Percentiles rank a stretch among this genome's conserved stretches.
phyloP scores from a whole-genome alignment of 2,113 vertebrate genomes.

The Vidua chalybeata region DNA sequence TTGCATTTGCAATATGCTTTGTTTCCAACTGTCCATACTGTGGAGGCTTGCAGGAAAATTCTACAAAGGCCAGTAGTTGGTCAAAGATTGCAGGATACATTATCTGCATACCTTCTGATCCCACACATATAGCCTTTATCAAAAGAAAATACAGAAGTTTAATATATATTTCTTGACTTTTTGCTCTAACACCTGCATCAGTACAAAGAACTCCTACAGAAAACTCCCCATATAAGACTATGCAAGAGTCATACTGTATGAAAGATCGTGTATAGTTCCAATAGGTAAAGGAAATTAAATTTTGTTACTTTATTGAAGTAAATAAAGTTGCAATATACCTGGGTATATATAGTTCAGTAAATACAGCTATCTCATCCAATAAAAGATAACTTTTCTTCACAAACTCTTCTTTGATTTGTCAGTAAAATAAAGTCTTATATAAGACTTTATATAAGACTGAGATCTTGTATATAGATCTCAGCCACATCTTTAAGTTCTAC shows the following conservation, averaged over 20 bases:
- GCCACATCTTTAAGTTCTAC: background rate
- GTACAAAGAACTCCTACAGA: background rate
- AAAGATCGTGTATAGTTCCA: background rate
- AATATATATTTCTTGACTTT: background rate
- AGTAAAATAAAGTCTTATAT: background rate
- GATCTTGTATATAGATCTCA: background rate
- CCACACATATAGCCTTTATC: constrained; percentile 92
- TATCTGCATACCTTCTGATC: constrained; percentile 96
- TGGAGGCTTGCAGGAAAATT: constrained; percentile 98
- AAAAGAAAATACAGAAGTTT: background rate
- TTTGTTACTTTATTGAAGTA: background rate
- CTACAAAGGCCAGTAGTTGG: constrained; percentile 94
- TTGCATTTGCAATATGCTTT: constrained; percentile 98
- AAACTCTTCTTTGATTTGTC: background rate
- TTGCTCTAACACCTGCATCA: background rate
- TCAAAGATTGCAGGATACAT: constrained; percentile 99
- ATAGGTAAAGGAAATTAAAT: background rate
- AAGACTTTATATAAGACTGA: background rate
- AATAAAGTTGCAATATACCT: background rate
- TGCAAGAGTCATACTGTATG: background rate
- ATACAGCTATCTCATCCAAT: background rate
- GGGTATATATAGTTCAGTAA: background rate
- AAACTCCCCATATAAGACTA: background rate
- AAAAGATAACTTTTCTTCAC: background rate
- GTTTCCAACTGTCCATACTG: constrained; percentile 97